Percentiles rank a stretch among this genome's conserved stretches.
These are phyloP conservation scores for Leptinotarsa undecemlineata DNA, from an alignment of 1,140 invertebrate genomes.

Conservation along the genomic window DNA sequence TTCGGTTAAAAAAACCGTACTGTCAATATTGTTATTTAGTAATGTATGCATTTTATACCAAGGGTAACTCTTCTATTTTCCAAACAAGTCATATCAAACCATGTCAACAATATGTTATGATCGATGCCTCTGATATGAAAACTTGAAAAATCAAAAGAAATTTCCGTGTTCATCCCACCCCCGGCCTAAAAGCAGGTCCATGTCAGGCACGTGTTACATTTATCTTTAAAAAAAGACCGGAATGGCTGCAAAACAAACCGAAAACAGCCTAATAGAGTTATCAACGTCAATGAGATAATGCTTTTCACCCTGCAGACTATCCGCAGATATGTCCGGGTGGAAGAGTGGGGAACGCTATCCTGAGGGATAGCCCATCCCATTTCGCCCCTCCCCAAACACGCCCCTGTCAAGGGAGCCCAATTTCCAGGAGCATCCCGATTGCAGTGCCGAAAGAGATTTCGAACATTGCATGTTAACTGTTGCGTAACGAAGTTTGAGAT, in stretches of 20 bases:
- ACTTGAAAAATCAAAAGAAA: too few relatives aligned
- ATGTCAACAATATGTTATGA: too few relatives aligned
- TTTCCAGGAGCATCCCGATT: slow-evolving; percentile 43
- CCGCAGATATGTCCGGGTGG: slow-evolving; percentile 26
- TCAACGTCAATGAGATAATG: slow-evolving; percentile 32
- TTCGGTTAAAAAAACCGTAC: too few relatives aligned
- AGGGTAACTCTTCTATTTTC: too few relatives aligned
- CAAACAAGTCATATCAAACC: too few relatives aligned
- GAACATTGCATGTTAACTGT: slow-evolving; percentile 22
- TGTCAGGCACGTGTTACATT: neutral
- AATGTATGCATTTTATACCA: too few relatives aligned
- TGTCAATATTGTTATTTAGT: too few relatives aligned
- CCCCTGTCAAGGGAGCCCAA: slow-evolving; percentile 42
- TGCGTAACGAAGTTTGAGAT: slow-evolving; percentile 25
- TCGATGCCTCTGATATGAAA: too few relatives aligned
- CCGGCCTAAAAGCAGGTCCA: neutral
- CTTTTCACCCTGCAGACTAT: slow-evolving; percentile 25
- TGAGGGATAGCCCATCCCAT: slow-evolving; percentile 38
- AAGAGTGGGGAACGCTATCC: slow-evolving; percentile 21
- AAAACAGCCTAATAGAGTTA: slow-evolving; percentile 26
- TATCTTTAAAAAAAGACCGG: neutral
- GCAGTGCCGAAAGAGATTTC: slow-evolving; percentile 38
- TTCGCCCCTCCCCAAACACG: slow-evolving; percentile 39
- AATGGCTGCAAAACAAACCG: slow-evolving; percentile 9
- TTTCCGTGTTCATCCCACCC: neutral